These are phyloP conservation scores for Gasteruption jaculator DNA, from an alignment of 2,888 invertebrate species.

Conservation along the genomic window DNA sequence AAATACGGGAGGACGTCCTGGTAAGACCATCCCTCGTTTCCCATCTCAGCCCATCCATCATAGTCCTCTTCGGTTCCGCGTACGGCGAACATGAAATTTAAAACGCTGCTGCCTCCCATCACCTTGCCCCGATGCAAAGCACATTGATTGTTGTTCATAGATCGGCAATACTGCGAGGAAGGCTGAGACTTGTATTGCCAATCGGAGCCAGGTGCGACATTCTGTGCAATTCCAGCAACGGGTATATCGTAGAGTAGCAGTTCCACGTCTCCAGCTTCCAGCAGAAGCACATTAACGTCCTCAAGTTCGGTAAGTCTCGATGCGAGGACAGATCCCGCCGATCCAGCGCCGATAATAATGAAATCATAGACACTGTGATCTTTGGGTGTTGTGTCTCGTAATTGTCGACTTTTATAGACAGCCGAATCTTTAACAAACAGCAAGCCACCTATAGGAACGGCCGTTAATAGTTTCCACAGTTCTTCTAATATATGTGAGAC, in stretches of 20 bases:
- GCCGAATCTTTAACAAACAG: no score
- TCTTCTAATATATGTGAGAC: no score
- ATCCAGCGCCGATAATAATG: conserved; percentile 72
- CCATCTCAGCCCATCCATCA: conserved; percentile 68
- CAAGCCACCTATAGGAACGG: no score
- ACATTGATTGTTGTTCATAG: conserved; percentile 37
- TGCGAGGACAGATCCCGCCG: conserved; percentile 72
- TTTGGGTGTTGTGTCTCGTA: conserved; percentile 51
- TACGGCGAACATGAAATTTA: conserved; percentile 78
- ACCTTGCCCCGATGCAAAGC: conserved; percentile 61
- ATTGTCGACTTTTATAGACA: no score
- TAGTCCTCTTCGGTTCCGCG: conserved; percentile 69
- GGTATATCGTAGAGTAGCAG: conserved; percentile 74
- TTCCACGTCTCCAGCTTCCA: conserved; percentile 69
- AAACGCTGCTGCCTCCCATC: conserved; percentile 73
- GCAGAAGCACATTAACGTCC: conserved; percentile 64
- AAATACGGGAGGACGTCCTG: conserved; percentile 69
- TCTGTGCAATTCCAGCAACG: conserved; percentile 68
- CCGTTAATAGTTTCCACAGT: no score
- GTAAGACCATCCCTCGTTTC: conserved; percentile 71
- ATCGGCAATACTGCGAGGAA: conserved; percentile 66
- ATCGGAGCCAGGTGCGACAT: conserved; percentile 64
- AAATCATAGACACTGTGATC: conserved; percentile 66
- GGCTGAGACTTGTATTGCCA: conserved; percentile 80
- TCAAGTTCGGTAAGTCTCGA: conserved; percentile 69